Base-by-base conservation (phyloP, 2,888 invertebrate species). In the Onthophagus sagittarius region DNA sequence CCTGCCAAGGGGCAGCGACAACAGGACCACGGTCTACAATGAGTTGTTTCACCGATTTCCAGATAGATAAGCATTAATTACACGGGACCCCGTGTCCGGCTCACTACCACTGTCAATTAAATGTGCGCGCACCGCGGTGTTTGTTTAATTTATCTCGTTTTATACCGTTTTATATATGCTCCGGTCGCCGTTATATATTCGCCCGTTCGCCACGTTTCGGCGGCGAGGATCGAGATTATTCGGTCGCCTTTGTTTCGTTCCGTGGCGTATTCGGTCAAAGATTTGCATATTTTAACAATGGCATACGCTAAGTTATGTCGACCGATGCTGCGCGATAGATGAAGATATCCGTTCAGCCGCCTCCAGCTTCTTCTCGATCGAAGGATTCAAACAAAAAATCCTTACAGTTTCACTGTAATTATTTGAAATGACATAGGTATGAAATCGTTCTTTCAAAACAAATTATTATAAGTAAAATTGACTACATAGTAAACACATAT, bases 51-150 rank as follows among this genome's bases (percentile, higher is more conserved):
- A 78, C 78, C 80, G 82, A 82, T 82, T 81, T 80, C 79, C 78
- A 79, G 80, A 80, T 81, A 82, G 82, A 82, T 82, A 82, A 82
- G 80, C 81, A 81, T 83, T 84, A 84, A 84, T 84, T 84, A 83
- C 83, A 82, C 77, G 81, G 67, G 67, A 77, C 76, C 79, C 78
- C 78, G 80, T 81, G 78, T 78, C 81, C 78, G 79, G 80, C 82
- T 82, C 82, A 81, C 82, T 78, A 76, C 82, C 80, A 81, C 83
- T 82, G 83, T 83, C 84, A 84, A 83, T 83, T 84, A 83, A 83
- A 75, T 73, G 78, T 77, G 75, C 78, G 78, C 79, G 76, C 77
- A 75, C 77, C 76, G 77, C 78, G 77, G 81, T 80, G 81, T 82
- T 81, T 80, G 79, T 80, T 80, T 81, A 81, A 81, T 81, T 82